Conservation (phyloP, 2,888 invertebrate genomes). For the Exocentrus adspersus region DNA sequence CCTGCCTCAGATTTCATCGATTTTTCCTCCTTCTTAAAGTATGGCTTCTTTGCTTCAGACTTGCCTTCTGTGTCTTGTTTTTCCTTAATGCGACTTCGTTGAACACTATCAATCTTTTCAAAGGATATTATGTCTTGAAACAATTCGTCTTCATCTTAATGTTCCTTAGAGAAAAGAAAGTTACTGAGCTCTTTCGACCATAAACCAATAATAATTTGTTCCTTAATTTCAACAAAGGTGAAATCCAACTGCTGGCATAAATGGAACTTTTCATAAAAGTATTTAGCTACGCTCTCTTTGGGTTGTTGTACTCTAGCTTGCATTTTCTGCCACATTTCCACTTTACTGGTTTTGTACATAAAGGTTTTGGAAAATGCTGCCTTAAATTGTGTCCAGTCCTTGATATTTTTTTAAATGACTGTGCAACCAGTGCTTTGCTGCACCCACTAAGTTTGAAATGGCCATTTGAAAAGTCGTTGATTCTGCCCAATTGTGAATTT, state of each 20-base stretch:
- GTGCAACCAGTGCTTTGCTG: background rate
- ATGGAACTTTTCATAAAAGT: background rate
- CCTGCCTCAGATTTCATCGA: background rate
- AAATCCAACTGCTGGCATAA: background rate
- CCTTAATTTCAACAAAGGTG: background rate
- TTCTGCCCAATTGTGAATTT: background rate
- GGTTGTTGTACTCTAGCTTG: background rate
- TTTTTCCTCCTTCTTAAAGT: background rate
- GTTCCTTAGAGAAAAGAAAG: constrained; percentile 3
- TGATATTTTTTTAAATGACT: background rate
- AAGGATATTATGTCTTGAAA: background rate
- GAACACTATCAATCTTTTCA: background rate
- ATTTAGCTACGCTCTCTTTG: background rate
- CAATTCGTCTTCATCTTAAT: constrained; percentile 3
- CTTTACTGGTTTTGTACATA: background rate
- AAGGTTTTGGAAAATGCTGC: background rate
- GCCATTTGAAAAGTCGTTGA: background rate
- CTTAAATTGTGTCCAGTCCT: background rate
- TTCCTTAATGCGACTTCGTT: background rate
- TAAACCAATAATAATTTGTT: constrained; percentile 8
- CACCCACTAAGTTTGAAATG: background rate
- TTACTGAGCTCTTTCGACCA: constrained; percentile 6
- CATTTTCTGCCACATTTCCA: background rate
- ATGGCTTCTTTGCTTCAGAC: background rate
- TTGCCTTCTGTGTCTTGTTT: background rate